Conservation (phyloP, 2,888 invertebrate species). For the Polymixis lichenea region DNA sequence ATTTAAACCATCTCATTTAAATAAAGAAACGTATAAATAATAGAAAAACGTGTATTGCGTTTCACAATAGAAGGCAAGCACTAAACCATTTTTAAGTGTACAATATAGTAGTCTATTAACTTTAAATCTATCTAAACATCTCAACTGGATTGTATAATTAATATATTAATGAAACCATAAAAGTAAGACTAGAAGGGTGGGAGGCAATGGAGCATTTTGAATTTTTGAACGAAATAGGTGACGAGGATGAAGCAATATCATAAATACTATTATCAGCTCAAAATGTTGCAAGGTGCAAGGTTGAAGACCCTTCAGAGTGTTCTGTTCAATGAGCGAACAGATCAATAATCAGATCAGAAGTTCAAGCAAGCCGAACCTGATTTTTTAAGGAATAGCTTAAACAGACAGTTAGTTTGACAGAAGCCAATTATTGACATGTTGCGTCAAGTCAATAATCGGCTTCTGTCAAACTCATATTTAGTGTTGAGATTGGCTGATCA, state of each 20-base stretch:
- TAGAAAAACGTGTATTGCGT: slow-evolving; percentile 35
- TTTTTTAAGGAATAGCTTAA: background rate
- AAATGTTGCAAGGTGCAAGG: background rate
- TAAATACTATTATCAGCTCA: background rate
- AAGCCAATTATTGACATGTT: too few relatives aligned
- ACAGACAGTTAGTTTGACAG: too few relatives aligned
- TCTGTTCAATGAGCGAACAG: background rate
- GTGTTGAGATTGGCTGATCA: background rate
- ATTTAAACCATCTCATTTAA: slow-evolving; percentile 8
- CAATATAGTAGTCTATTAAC: slow-evolving; percentile 29
- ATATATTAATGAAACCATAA: background rate
- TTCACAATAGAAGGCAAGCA: slow-evolving; percentile 30
- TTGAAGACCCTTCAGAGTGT: too few relatives aligned
- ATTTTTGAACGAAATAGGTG: background rate
- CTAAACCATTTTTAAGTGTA: slow-evolving; percentile 19
- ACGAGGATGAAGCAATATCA: background rate
- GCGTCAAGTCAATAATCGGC: background rate
- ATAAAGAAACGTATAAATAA: slow-evolving; percentile 23
- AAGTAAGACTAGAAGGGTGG: slow-evolving; percentile 46
- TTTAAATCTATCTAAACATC: slow-evolving; percentile 34
- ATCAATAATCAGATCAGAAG: background rate
- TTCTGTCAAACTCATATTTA: background rate
- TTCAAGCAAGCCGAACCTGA: background rate
- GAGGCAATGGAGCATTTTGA: background rate
- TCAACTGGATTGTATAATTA: slow-evolving; percentile 8